These are phyloP conservation scores for Haemorhous mexicanus DNA, from an alignment of 2,113 vertebrate species.

Conservation along the genomic window DNA sequence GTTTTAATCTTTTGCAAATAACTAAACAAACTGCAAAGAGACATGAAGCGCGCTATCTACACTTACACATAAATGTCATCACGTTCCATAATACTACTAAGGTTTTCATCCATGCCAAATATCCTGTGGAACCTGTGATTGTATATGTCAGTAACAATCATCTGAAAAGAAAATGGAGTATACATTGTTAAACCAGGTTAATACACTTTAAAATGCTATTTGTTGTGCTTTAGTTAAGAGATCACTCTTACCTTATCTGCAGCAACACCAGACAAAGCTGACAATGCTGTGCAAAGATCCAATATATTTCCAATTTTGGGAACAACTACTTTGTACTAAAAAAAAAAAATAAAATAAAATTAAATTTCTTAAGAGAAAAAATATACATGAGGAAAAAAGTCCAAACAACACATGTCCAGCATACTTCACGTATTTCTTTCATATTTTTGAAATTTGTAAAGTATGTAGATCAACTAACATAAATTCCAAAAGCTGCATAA, in stretches of 20 bases:
- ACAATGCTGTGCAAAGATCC: constrained; percentile 92
- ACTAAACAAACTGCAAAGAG: neutral
- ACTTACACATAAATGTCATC: constrained; percentile 99
- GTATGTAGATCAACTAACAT: neutral
- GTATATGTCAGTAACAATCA: constrained; percentile 98
- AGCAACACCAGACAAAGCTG: constrained; percentile 83
- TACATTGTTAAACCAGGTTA: constrained; percentile 7
- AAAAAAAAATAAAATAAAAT: constrained; percentile 24
- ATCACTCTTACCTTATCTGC: constrained; percentile 87
- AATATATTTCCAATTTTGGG: constrained; percentile 97
- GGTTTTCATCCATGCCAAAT: constrained; percentile 95
- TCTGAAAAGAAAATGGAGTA: constrained; percentile 71
- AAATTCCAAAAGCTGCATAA: neutral
- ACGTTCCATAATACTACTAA: constrained; percentile 98
- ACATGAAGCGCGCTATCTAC: neutral
- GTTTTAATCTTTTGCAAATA: neutral
- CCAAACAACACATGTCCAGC: neutral
- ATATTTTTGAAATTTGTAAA: neutral
- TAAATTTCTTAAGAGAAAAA: neutral
- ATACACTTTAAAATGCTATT: neutral
- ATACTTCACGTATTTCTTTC: neutral
- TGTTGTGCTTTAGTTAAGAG: neutral
- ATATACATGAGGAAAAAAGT: neutral
- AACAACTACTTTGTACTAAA: constrained; percentile 95
- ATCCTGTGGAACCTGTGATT: constrained; percentile 98